These are phyloP conservation scores for Anagrus nilaparvatae DNA, from an alignment of 1,140 invertebrate species.

Conservation along the genomic window DNA sequence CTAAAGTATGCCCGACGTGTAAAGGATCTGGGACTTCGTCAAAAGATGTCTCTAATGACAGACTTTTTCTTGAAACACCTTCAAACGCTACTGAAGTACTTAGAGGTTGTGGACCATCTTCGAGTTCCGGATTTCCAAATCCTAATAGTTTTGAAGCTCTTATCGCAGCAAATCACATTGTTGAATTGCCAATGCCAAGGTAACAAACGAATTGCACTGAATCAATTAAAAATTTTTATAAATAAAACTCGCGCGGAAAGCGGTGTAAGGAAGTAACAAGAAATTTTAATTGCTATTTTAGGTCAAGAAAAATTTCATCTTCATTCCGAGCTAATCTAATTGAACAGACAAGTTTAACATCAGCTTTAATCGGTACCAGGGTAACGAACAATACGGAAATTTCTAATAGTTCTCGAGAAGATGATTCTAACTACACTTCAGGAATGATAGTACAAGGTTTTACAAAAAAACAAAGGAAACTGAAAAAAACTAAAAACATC, in stretches of 20 bases:
- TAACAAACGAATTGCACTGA: constrained; percentile 18
- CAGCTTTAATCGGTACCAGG: no score
- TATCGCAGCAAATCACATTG: constrained; percentile 40
- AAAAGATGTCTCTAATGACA: constrained; percentile 22
- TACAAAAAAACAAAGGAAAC: constrained; percentile 24
- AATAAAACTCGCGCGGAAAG: no score
- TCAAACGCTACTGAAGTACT: constrained; percentile 35
- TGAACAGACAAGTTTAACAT: no score
- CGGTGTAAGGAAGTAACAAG: no score
- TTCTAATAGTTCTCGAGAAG: no score
- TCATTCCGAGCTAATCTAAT: no score
- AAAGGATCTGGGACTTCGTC: constrained; percentile 16
- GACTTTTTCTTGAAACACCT: constrained; percentile 31
- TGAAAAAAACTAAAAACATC: constrained; percentile 11
- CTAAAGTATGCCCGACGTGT: constrained; percentile 27
- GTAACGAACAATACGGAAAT: no score
- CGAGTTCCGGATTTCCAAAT: constrained; percentile 10
- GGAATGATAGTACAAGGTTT: constrained; percentile 38
- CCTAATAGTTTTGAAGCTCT: constrained; percentile 30
- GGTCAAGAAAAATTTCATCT: constrained; percentile 21
- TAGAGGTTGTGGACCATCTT: constrained; percentile 23
- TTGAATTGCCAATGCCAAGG: constrained; percentile 52
- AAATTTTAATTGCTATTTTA: constrained; percentile 17
- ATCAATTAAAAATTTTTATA: constrained; percentile 20
- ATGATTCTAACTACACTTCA: constrained; percentile 28